These are phyloP conservation scores for Brachyptera putata DNA, from an alignment of 2,888 invertebrate species.

Conservation along the genomic window DNA sequence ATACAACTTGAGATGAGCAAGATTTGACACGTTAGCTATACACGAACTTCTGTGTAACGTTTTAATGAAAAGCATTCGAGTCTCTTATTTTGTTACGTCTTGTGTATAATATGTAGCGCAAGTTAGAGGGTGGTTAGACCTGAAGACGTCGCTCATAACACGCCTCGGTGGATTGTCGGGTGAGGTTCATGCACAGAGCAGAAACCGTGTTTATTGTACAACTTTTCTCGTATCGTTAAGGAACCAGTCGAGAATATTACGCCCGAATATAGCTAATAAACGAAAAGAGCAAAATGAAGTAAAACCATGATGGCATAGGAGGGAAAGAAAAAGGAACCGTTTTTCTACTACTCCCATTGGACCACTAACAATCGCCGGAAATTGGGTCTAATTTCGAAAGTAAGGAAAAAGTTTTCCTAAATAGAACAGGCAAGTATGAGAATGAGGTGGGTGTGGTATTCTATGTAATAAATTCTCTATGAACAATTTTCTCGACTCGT, in stretches of 20 bases:
- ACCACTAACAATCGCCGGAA: not conserved
- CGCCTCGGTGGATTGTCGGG: too few relatives aligned
- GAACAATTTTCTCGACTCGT: conserved; percentile 4
- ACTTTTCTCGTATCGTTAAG: not conserved
- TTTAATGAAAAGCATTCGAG: conserved; percentile 7
- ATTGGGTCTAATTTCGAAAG: not conserved
- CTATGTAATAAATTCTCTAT: too few relatives aligned
- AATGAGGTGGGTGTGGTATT: conserved; percentile 2
- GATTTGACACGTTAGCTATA: not conserved
- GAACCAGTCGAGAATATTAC: not conserved
- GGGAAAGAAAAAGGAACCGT: not conserved
- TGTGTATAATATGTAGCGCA: too few relatives aligned
- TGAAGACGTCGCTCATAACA: too few relatives aligned
- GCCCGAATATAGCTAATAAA: not conserved
- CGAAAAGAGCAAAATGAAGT: not conserved
- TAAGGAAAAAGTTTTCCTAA: not conserved
- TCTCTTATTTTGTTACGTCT: too few relatives aligned
- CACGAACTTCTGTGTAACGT: not conserved
- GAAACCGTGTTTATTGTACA: conserved; percentile 1
- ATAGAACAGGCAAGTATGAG: too few relatives aligned
- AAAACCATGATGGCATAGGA: not conserved
- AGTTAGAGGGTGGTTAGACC: too few relatives aligned
- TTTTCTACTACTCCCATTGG: not conserved
- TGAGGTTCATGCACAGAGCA: too few relatives aligned
- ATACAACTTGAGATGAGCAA: not conserved